phyloP scores from a whole-genome alignment of 1,140 invertebrate species.

The Drosophila tsacasi region DNA sequence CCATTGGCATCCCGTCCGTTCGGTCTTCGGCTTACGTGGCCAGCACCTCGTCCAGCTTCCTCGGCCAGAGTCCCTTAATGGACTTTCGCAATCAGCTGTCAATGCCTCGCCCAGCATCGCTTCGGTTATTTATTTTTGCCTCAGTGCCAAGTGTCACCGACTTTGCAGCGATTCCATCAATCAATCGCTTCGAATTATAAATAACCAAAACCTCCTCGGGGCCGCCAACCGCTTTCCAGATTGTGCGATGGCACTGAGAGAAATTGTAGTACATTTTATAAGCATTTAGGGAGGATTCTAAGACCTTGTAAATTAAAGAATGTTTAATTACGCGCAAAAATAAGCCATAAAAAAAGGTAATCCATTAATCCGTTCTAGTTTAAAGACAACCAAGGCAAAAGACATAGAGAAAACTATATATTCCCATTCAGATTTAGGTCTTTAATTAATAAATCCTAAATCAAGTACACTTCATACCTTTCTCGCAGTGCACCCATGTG shows the following conservation, averaged over 20 bases:
- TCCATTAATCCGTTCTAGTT: neutral
- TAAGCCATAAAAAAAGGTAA: neutral
- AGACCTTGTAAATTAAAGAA: neutral
- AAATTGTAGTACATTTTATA: neutral
- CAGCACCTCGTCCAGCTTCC: constrained; percentile 45
- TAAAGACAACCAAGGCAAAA: neutral
- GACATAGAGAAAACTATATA: neutral
- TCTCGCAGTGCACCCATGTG: constrained; percentile 8
- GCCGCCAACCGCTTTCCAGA: constrained; percentile 44
- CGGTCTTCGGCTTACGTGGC: constrained; percentile 14
- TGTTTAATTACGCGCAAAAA: too few relatives aligned
- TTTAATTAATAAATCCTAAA: neutral
- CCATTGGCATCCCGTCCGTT: constrained; percentile 1
- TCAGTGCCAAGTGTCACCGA: constrained; percentile 80
- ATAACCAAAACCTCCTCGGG: constrained; percentile 67
- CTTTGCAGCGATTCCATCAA: constrained; percentile 80
- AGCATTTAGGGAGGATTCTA: too few relatives aligned
- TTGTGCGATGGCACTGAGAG: constrained; percentile 29
- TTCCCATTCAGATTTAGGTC: neutral
- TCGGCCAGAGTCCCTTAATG: constrained; percentile 61
- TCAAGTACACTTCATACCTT: neutral
- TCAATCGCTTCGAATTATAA: constrained; percentile 80
- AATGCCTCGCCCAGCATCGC: constrained; percentile 67
- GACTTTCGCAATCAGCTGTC: constrained; percentile 82
- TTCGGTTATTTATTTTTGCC: constrained; percentile 79